These are phyloP conservation scores for Eptatretus atami DNA, from an alignment of 2,797 vertebrate genomes.

Conservation along the genomic window DNA sequence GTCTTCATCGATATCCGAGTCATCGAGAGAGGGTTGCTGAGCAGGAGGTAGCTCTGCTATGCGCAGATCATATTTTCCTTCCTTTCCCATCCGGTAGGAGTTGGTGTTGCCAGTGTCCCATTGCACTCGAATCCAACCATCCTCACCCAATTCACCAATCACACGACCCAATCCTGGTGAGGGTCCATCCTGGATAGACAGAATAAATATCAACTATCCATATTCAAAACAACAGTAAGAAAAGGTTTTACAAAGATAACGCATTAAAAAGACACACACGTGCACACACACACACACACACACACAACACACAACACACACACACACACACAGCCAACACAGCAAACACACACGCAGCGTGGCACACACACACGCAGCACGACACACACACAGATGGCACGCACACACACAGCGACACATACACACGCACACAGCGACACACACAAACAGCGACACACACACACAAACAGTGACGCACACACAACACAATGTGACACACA, in stretches of 20 bases:
- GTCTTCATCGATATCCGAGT: constrained; percentile 82
- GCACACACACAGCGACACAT: no score
- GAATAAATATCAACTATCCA: no score
- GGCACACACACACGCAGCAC: no score
- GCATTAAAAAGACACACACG: background rate
- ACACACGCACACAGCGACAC: no score
- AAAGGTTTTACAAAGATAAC: background rate
- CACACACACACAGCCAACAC: no score
- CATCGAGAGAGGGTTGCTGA: constrained; percentile 33
- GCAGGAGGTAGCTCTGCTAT: constrained; percentile 47
- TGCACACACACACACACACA: no score
- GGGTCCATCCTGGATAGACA: constrained; percentile 41
- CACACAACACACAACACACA: no score
- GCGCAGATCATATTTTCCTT: constrained; percentile 88
- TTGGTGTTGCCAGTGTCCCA: constrained; percentile 97
- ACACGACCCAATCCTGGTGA: constrained; percentile 72
- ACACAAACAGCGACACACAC: no score
- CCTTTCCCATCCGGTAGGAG: constrained; percentile 95
- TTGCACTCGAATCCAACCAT: constrained; percentile 90
- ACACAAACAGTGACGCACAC: no score
- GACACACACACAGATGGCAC: no score
- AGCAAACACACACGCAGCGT: rapidly evolving
- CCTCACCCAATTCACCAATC: constrained; percentile 78
- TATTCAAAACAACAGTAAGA: background rate
- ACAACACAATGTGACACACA: no score